Base-by-base conservation (phyloP, 2,797 vertebrate species). In the Chiroxiphia lanceolata region DNA sequence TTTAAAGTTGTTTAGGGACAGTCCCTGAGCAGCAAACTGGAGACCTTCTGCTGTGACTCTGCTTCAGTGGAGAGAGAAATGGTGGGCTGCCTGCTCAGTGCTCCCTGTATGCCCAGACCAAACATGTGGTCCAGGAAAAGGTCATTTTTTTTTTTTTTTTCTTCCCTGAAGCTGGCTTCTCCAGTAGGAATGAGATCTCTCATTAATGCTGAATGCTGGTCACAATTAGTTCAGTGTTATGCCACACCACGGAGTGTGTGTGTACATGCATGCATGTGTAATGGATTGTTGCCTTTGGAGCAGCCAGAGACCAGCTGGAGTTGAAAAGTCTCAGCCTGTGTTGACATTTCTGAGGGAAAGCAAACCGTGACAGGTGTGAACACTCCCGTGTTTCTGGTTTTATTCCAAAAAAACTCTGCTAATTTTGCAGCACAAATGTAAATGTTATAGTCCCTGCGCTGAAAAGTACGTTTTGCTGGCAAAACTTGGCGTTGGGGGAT, bases 311-410 rank as follows among this genome's bases (percentile, higher is more conserved):
- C 89, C 95, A 94, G 94, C 94, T 96, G 95, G 89, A 95, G 80
- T 70, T 94, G 85, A 93, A 69, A 96, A 93, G 87, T 89, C 90
- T 90, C 70, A 89, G 95, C 77, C 91, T 87, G 81, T 96, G 93
- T 94, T 94, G 95, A 97, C 89, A 83, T 93, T 93, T 91, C 77
- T 82, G 93, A 91, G 48, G 85, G 86, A 94, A 97, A 96, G 89
- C 95, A 97, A 96, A 96, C 86, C 3, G 1, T 94, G 96, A 83
- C 95, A 96, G 95, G 93, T 96, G 95, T 91, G 95, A 97, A 94
- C n/a, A 26, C 84, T 95, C 67, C 56, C 75, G 80, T 57, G 64
- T 89, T 95, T 70, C 93, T 96, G 95, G 85, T 77, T 82, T 79
- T 74, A n/a, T 90, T 94, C 95, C 93, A 96, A 87, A 96, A 87